A percentile compares a stretch with the other conserved stretches of the same genome.
Conservation (phyloP, 2,797 vertebrate species). For the Triplophysa yarkandensis region DNA sequence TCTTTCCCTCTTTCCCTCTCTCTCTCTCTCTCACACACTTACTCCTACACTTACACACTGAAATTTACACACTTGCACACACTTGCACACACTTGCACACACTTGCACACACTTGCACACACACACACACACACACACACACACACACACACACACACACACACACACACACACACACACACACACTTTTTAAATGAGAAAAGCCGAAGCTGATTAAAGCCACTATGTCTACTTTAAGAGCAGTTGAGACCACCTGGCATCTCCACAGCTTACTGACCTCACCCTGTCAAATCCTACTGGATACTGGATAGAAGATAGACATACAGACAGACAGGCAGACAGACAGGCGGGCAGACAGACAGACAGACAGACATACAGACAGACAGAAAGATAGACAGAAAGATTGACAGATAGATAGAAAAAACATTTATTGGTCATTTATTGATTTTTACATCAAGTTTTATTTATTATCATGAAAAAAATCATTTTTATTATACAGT, state of each 20-base stretch:
- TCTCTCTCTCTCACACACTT: too few species aligned
- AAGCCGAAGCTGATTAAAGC: conserved; percentile 12
- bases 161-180: too few species aligned
- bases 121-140: too few species aligned
- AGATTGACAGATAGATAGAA: neutral
- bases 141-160: too few species aligned
- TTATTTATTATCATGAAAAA: too few species aligned
- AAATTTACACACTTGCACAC: too few species aligned
- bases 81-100: too few species aligned
- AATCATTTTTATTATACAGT: too few species aligned
- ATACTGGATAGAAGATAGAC: neutral
- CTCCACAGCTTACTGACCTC: conserved; percentile 30
- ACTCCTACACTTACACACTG: too few species aligned
- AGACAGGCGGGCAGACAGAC: neutral
- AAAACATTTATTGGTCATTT: neutral
- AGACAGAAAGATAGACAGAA: neutral
- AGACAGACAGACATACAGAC: neutral
- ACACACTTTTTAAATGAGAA: neutral
- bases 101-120: too few species aligned
- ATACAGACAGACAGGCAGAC: neutral
- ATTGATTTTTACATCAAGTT: too few species aligned
- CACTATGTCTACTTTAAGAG: conserved; percentile 54
- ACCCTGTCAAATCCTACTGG: conserved; percentile 2
- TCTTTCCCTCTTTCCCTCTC: too few species aligned
- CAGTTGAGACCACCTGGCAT: conserved; percentile 65